phyloP scores from a whole-genome alignment of 2,113 vertebrate species.

The Corvus hawaiiensis region DNA sequence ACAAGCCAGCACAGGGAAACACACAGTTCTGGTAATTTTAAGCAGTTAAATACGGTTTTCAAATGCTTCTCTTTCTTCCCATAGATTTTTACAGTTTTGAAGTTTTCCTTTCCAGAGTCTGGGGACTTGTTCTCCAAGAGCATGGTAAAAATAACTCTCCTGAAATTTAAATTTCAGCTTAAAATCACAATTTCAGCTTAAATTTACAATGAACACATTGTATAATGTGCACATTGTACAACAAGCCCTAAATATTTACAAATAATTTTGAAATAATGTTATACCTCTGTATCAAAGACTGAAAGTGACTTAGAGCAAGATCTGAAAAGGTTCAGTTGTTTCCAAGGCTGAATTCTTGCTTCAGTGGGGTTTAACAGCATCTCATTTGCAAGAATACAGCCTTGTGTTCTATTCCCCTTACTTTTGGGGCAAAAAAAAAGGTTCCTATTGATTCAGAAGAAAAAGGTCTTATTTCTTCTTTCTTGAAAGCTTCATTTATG shows the following conservation, averaged over 20 bases:
- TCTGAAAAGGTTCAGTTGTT: conserved; percentile 41
- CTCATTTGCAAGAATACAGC: conserved; percentile 16
- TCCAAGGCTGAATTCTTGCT: conserved; percentile 21
- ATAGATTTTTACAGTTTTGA: not conserved
- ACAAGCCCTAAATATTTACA: not conserved
- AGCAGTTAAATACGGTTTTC: not conserved
- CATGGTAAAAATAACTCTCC: not conserved
- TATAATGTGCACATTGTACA: not conserved
- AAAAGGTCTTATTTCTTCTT: conserved; percentile 14
- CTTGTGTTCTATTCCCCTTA: conserved; percentile 13
- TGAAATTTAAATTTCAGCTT: not conserved
- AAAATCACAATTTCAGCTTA: not conserved
- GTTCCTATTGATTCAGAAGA: not conserved
- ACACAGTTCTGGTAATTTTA: not conserved
- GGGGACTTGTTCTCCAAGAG: not conserved
- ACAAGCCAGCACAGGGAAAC: not conserved
- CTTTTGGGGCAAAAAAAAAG: not conserved
- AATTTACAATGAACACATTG: not conserved
- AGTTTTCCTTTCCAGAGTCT: not conserved
- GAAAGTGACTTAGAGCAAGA: not conserved
- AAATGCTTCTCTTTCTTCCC: not conserved
- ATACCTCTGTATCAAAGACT: not conserved
- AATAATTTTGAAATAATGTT: conserved; percentile 35
- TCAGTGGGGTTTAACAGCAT: not conserved
- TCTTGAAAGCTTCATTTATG: conserved; percentile 1